Evolutionary conservation across 1,140 invertebrate genomes (phyloP).

Genomic region (Eulimnadia texana): DNA sequence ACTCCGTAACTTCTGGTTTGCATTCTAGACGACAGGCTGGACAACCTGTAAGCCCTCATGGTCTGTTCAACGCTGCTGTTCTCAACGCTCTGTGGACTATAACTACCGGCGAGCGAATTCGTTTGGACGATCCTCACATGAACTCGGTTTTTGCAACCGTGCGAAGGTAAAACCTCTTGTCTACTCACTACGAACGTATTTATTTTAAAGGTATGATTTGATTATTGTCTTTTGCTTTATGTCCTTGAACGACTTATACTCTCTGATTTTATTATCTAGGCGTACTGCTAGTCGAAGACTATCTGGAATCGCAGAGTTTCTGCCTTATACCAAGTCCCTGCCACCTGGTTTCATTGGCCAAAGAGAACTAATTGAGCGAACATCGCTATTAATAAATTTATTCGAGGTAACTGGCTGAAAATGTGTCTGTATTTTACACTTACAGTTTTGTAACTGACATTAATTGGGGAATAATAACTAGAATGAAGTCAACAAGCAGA

Average conservation of each 20-base stretch:
- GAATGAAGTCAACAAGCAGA: not conserved
- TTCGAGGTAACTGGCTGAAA: not conserved
- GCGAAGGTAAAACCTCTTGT: not conserved
- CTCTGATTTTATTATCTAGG: too few species aligned
- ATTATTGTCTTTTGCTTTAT: too few species aligned
- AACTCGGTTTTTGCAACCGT: not conserved
- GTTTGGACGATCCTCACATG: not conserved
- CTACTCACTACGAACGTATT: not conserved
- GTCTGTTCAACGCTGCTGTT: not conserved
- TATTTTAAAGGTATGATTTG: not conserved
- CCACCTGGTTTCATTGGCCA: too few species aligned
- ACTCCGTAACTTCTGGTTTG: not conserved
- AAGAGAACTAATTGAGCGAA: too few species aligned
- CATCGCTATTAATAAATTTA: not conserved
- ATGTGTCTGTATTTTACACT: not conserved
- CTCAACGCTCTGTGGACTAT: slow-evolving; percentile 6
- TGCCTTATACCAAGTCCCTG: too few species aligned
- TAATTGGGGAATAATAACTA: not conserved
- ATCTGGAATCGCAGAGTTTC: too few species aligned
- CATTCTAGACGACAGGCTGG: not conserved
- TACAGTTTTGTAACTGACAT: not conserved
- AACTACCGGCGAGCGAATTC: slow-evolving; percentile 2
- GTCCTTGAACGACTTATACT: too few species aligned
- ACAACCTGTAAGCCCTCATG: not conserved
- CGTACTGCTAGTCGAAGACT: too few species aligned